Conservation (phyloP, 1,140 invertebrate species). For the Proales similis region DNA sequence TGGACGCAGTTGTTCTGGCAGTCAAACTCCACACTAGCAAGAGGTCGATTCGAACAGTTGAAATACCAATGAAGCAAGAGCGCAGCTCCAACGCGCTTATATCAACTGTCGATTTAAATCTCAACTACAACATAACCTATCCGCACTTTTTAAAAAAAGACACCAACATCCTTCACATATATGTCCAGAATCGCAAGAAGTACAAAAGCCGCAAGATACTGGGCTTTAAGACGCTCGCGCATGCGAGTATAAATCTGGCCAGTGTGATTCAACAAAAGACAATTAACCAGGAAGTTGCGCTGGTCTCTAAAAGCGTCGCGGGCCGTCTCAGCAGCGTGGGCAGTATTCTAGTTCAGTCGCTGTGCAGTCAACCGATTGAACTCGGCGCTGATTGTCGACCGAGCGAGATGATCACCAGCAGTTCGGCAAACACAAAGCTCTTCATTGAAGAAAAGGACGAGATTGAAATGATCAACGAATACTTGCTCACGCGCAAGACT, state of each 20-base stretch:
- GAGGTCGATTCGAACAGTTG: constrained; percentile 12
- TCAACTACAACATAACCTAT: constrained; percentile 28
- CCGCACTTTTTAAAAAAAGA: constrained; percentile 33
- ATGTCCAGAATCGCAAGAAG: constrained; percentile 32
- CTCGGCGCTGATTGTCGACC: constrained; percentile 19
- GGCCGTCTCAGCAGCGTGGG: constrained; percentile 13
- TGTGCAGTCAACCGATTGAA: constrained; percentile 22
- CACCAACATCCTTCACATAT: constrained; percentile 22
- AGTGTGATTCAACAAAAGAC: constrained; percentile 29
- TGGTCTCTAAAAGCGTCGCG: constrained; percentile 7
- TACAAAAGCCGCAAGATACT: constrained; percentile 26
- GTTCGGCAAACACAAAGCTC: no score
- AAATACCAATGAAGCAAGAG: constrained; percentile 7
- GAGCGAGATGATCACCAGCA: constrained; percentile 7
- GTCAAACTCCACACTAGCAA: constrained; percentile 26
- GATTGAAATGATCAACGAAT: no score
- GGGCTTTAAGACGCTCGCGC: constrained; percentile 24
- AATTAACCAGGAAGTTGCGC: constrained; percentile 5
- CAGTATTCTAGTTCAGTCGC: constrained; percentile 4
- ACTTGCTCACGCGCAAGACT: no score
- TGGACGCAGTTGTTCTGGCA: constrained; percentile 1
- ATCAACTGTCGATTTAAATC: constrained; percentile 28
- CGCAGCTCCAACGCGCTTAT: not conserved
- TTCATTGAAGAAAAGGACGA: no score
- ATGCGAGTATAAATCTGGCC: constrained; percentile 21